These are phyloP conservation scores for Gymnoscopelus braueri DNA, from an alignment of 2,797 vertebrate species.

Conservation along the genomic window DNA sequence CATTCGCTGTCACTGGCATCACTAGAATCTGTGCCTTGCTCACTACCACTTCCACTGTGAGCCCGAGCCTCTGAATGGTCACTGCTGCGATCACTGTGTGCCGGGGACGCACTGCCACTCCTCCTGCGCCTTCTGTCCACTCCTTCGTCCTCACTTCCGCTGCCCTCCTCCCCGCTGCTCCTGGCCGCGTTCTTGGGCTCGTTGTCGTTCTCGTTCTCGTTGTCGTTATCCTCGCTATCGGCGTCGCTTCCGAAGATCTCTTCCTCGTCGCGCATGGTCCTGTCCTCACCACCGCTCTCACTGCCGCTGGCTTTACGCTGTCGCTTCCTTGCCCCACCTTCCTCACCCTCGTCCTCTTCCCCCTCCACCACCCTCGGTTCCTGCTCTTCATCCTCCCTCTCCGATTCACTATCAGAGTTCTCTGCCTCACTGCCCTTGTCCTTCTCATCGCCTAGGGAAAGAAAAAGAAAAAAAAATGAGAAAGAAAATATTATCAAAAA, in stretches of 20 bases:
- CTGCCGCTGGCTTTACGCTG: conserved; percentile 73
- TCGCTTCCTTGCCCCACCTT: conserved; percentile 44
- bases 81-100: conserved; percentile 84
- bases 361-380: conserved; percentile 58
- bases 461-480: not conserved
- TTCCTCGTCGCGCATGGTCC: conserved; percentile 88
- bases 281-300: conserved; percentile 84
- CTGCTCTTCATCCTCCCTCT: conserved; percentile 81
- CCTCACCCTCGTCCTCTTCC: conserved; percentile 64
- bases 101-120: conserved; percentile 84
- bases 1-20: conserved; percentile 89
- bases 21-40: conserved; percentile 87
- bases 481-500: no score
- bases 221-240: conserved; percentile 82
- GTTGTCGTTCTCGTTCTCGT: conserved; percentile 62
- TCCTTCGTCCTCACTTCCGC: conserved; percentile 71
- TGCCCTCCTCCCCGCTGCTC: conserved; percentile 80
- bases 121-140: conserved; percentile 67
- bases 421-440: conserved; percentile 90
- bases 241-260: conserved; percentile 91
- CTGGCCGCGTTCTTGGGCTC: conserved; percentile 72
- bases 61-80: conserved; percentile 85
- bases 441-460: conserved; percentile 83
- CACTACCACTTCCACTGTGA: conserved; percentile 82
- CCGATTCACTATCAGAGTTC: conserved; percentile 83